Base-by-base conservation (phyloP, 1,140 invertebrate genomes). In the Teleopsis dalmanni region DNA sequence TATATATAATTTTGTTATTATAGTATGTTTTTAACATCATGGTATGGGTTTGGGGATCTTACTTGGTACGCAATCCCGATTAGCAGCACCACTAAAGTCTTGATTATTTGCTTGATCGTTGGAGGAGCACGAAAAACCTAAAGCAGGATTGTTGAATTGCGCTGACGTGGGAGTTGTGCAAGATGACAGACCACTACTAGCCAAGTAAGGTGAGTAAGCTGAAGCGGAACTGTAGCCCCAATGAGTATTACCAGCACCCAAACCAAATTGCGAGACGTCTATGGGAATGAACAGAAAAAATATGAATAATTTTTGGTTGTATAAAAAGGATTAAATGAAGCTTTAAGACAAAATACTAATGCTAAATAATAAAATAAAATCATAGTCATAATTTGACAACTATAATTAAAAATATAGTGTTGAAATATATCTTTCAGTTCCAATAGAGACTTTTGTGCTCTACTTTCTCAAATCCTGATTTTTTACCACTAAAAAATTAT, bases 221-320 rank as follows among this genome's bases (percentile, higher is more conserved):
- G 82, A 82, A 9, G 85, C 83, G n/a, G 84, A 81, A 4, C 85
- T 80, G 60, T 88, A 88, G 31, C 86, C 84, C 86, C 86, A 90
- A 55, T 85, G 83, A 3, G 84, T 84, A 63, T 88, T 88, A 50
- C 84, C 79, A 51, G 83, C 83, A 59, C 84, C 83, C 66, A 86
- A 67, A 33, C 85, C 82, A 60, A 87, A 86, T 70, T 87, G 83
- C 38, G 82, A 80, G 81, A 87, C 83, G 71, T 85, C 84, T 87
- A 71, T 37, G 4, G 2, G 34, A 18, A 19, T 36, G 16, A 36
- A 35, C 6, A 14, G 6, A 35, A 35, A 35, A 14, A 14, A 35
- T 16, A 35, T 35, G n/a, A n/a, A n/a, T n/a, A n/a, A n/a, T n/a
- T n/a, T n/a, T n/a, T n/a, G n/a, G n/a, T n/a, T n/a, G n/a, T n/a